phyloP scores from a whole-genome alignment of 2,797 vertebrate species.

The Xenops minutus region DNA sequence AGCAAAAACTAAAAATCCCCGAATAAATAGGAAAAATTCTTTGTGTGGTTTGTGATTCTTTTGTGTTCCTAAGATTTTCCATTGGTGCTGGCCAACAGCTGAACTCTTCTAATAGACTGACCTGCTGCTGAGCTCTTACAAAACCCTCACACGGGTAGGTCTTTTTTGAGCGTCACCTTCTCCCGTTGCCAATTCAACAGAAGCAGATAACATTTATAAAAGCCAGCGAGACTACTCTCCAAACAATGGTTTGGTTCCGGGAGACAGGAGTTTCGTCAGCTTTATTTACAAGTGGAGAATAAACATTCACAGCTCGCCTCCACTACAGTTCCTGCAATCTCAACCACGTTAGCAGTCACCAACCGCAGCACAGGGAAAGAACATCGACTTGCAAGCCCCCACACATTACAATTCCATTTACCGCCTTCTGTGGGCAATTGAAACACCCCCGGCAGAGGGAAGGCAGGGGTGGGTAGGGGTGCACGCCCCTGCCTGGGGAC shows the following conservation, averaged over 20 bases:
- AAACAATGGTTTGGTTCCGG: background rate
- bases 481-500: fast-evolving
- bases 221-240: background rate
- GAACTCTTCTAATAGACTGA: background rate
- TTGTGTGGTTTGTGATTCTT: slow-evolving; percentile 33
- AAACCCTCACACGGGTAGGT: slow-evolving; percentile 9
- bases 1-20: slow-evolving; percentile 42
- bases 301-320: background rate
- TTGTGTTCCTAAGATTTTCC: slow-evolving; percentile 49
- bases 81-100: slow-evolving; percentile 27
- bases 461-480: background rate
- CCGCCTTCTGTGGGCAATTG: fast-evolving
- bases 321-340: background rate
- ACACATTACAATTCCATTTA: fast-evolving
- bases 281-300: background rate
- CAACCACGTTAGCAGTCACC: background rate
- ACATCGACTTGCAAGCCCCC: background rate
- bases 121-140: slow-evolving; percentile 6
- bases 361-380: fast-evolving
- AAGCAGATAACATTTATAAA: slow-evolving; percentile 5
- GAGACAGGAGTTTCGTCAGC: background rate
- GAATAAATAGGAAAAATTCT: slow-evolving; percentile 55
- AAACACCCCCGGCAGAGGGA: background rate
- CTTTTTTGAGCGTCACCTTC: background rate
- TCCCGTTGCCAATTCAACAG: background rate